Evolutionary conservation across 2,888 invertebrate species (phyloP), one percentile per base, ranked within the genome.

Genomic region (Eurytoma adleriae): DNA sequence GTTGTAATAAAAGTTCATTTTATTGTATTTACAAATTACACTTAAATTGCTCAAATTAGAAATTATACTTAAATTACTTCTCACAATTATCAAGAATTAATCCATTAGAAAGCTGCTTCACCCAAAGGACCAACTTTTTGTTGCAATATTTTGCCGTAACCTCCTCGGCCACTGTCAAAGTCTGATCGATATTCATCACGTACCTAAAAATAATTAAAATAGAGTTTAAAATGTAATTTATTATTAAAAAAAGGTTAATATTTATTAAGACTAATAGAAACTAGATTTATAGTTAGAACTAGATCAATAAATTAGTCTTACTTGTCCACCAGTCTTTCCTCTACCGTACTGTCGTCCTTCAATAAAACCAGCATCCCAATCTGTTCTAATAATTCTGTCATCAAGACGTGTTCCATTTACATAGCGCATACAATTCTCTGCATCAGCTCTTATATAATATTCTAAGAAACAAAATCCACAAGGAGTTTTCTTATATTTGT

Each of bases 381-480:
- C 99, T 77, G 98, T 97, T 87, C 99, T 93, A 66, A 99, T 97
- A 83, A 99, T 96, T 88, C 99, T 94, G 89, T 99, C 99, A 91
- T 99, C 99, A 71, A 99, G 92, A 85, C 98, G 93, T 0, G 99
- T 99, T 0, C 98, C 98, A 92, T 99, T 99, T 54, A 99, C 94
- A 89, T 97, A 99, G 85, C 98, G 93, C 94, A 96, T 95, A 89
- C 96, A 95, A 85, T 94, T 93, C 90, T 97, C 96, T 2, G 96
- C 94, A 90, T 96, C 96, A 0, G 87, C 86, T 86, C 96, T 92
- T 24, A 91, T 91, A 87, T 96, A 97, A 91, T 96, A 99, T 92
- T 99, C 99, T 2, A 99, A 95, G 91, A 99, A 99, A 91, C 99
- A 99, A 91, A 99, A 99, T 1, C 99, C 99, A 92, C 99, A 99